Evolutionary conservation across 2,888 invertebrate species (phyloP).

Genomic region (Hipparchia semele): DNA sequence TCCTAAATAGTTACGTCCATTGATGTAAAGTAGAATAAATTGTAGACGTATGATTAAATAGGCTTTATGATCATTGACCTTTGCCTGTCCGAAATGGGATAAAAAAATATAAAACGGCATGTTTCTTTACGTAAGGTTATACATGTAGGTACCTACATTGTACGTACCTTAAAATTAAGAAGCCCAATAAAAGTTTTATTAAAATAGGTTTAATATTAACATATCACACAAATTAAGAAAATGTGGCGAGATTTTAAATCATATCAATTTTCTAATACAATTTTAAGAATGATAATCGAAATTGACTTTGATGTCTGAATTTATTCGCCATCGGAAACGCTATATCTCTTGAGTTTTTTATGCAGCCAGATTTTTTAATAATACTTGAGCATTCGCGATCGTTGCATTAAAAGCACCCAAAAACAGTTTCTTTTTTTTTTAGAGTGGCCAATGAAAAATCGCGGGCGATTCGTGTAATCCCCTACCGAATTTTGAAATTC

Average conservation of each 20-base stretch:
- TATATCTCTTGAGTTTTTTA: slow-evolving; percentile 12
- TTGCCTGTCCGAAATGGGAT: background rate
- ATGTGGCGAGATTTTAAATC: background rate
- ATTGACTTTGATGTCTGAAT: slow-evolving; percentile 24
- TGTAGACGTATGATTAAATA: background rate
- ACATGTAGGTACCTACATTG: too few relatives aligned
- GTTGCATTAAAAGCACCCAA: slow-evolving; percentile 39
- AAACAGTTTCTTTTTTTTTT: slow-evolving; percentile 59
- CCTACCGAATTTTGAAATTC: slow-evolving; percentile 75
- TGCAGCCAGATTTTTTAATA: slow-evolving; percentile 21
- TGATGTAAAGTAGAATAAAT: too few relatives aligned
- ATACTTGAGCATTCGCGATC: slow-evolving; percentile 20
- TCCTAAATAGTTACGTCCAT: too few relatives aligned
- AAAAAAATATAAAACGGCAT: background rate
- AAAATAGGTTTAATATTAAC: background rate
- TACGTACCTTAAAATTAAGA: background rate
- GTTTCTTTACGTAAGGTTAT: too few relatives aligned
- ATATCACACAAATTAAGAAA: background rate
- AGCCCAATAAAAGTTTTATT: background rate
- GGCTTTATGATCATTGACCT: background rate
- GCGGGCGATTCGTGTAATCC: slow-evolving; percentile 63
- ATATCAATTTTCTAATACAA: background rate
- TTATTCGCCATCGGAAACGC: slow-evolving; percentile 15
- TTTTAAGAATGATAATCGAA: slow-evolving; percentile 2
- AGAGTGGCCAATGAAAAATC: slow-evolving; percentile 71